Evolutionary conservation across 2,113 vertebrate species (phyloP).

Genomic region (Desmodus rotundus): DNA sequence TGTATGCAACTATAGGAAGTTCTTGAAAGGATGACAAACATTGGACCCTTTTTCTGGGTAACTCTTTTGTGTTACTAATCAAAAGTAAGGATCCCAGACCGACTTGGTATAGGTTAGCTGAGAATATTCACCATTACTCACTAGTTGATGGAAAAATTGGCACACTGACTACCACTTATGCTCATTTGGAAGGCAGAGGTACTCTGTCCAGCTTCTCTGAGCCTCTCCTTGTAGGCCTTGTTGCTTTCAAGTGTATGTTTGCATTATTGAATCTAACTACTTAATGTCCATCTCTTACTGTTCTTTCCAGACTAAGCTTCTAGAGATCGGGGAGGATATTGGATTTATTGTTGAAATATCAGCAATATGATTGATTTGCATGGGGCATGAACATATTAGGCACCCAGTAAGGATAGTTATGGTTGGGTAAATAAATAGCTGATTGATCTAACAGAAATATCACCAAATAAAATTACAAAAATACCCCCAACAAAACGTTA

Average conservation of each 20-base stretch:
- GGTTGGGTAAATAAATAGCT: neutral
- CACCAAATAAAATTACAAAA: neutral
- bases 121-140: neutral
- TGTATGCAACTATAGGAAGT: conserved; percentile 35
- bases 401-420: neutral
- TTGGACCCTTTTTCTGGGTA: conserved; percentile 22
- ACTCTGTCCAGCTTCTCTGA: neutral
- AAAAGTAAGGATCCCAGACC: neutral
- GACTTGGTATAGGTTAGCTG: neutral
- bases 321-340: neutral
- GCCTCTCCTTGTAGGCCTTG: neutral
- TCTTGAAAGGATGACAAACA: conserved; percentile 28
- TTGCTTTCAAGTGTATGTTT: neutral
- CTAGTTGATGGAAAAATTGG: neutral
- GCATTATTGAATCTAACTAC: neutral
- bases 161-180: neutral
- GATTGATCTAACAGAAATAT: neutral
- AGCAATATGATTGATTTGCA: neutral
- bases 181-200: neutral
- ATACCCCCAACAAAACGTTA: neutral
- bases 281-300: neutral
- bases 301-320: neutral
- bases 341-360: neutral
- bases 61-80: neutral
- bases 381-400: neutral